A percentile compares a stretch with the other conserved stretches of the same genome.
Conservation (phyloP, 2,797 vertebrate species). For the Helostoma temminkii region DNA sequence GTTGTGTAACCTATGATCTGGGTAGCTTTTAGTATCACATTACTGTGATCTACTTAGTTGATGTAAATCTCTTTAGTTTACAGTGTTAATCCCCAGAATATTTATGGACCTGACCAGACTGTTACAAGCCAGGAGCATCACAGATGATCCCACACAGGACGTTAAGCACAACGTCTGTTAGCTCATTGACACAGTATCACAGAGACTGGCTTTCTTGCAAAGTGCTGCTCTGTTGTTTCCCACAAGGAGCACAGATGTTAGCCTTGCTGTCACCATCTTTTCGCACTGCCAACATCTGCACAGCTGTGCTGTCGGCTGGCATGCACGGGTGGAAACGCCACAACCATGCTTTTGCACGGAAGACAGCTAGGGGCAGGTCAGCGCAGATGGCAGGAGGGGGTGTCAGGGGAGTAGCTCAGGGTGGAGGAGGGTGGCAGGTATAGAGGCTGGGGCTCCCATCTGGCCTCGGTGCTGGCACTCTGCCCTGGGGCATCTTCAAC, state of each 20-base stretch:
- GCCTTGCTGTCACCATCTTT: constrained; percentile 66
- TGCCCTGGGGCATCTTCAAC: constrained; percentile 73
- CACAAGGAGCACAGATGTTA: constrained; percentile 80
- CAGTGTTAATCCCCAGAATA: constrained; percentile 69
- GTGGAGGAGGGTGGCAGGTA: constrained; percentile 69
- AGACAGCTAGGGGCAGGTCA: constrained; percentile 77
- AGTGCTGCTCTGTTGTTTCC: constrained; percentile 71
- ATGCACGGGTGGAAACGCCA: constrained; percentile 29
- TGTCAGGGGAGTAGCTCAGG: constrained; percentile 70
- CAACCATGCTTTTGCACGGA: constrained; percentile 67
- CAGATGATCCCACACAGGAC: constrained; percentile 51
- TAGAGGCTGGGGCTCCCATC: constrained; percentile 76
- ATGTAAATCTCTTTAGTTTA: constrained; percentile 67
- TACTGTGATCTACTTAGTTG: constrained; percentile 63
- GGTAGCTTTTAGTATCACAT: constrained; percentile 56
- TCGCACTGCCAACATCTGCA: constrained; percentile 71
- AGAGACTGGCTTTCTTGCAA: constrained; percentile 61
- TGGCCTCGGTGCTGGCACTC: constrained; percentile 76
- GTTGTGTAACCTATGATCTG: constrained; percentile 45
- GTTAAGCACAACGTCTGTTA: constrained; percentile 58
- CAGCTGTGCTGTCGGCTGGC: constrained; percentile 72
- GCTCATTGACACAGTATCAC: constrained; percentile 60
- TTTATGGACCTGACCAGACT: constrained; percentile 65
- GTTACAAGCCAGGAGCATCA: constrained; percentile 30
- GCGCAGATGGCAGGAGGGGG: constrained; percentile 75